Conservation (phyloP, 2,888 invertebrate genomes). For the Acronicta aceris region DNA sequence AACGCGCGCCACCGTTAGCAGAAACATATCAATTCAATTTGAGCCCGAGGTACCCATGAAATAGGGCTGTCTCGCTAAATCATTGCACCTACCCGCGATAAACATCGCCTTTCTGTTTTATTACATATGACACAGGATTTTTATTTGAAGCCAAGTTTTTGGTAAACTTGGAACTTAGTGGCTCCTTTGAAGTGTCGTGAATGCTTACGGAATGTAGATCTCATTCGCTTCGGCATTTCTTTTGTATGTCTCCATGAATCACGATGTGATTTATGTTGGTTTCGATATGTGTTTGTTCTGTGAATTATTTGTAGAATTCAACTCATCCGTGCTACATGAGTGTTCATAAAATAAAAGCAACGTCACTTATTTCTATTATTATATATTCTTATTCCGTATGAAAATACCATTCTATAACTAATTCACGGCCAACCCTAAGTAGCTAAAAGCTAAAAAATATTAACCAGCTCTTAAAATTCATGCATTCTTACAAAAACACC, state of each 20-base stretch:
- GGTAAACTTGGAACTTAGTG: conserved; percentile 12
- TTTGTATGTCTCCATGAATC: conserved; percentile 17
- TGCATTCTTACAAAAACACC: conserved; percentile 40
- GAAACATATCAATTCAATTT: conserved; percentile 89
- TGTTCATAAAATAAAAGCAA: neutral
- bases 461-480: conserved; percentile 42
- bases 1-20: conserved; percentile 82
- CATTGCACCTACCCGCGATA: conserved; percentile 79
- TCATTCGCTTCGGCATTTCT: conserved; percentile 8
- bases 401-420: conserved; percentile 2
- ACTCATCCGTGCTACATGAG: neutral
- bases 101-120: conserved; percentile 86
- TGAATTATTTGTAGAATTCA: neutral
- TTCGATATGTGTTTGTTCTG: neutral
- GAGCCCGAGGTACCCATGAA: conserved; percentile 77
- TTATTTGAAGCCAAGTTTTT: conserved; percentile 43
- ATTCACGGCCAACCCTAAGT: conserved; percentile 10
- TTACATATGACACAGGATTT: conserved; percentile 78
- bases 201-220: conserved; percentile 22
- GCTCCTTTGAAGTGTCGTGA: conserved; percentile 9
- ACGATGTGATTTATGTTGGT: conserved; percentile 4
- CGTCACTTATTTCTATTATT: no score
- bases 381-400: neutral
- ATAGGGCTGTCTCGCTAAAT: conserved; percentile 82
- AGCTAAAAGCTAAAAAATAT: conserved; percentile 22